Conservation (phyloP, 2,113 vertebrate species). For the Psittacus erithacus region DNA sequence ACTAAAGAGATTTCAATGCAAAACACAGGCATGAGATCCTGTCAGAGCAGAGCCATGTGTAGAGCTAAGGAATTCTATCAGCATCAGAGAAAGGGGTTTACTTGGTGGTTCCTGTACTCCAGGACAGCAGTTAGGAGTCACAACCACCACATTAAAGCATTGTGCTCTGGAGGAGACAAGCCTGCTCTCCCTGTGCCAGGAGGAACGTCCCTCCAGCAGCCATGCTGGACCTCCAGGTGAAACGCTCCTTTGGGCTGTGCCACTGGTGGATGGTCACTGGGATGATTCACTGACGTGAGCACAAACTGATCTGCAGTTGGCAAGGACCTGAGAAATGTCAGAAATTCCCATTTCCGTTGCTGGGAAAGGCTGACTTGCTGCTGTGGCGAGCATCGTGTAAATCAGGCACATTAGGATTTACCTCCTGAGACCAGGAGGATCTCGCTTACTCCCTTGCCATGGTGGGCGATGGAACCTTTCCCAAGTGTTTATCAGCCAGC, state of each 20-base stretch:
- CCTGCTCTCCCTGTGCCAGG: background rate
- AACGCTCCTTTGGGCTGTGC: background rate
- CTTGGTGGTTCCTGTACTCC: background rate
- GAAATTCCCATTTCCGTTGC: background rate
- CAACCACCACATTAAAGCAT: fast-evolving
- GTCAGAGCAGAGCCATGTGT: background rate
- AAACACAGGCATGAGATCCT: background rate
- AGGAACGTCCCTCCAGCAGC: background rate
- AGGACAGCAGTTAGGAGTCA: background rate
- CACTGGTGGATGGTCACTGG: fast-evolving
- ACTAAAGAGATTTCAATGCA: background rate
- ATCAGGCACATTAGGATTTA: background rate
- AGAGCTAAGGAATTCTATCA: background rate
- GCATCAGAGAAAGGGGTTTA: background rate
- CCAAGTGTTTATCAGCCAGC: background rate
- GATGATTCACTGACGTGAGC: background rate
- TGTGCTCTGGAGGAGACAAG: background rate
- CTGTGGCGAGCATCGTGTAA: fast-evolving
- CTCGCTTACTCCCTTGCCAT: fast-evolving
- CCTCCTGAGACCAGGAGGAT: background rate
- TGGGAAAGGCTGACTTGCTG: background rate
- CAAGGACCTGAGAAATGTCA: background rate
- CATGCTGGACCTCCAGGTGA: fast-evolving
- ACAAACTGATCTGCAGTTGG: background rate
- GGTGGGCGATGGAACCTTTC: background rate